Percentiles rank a stretch among this genome's conserved stretches.
Conservation (phyloP, 2,797 vertebrate genomes). For the Coilia nasus region DNA sequence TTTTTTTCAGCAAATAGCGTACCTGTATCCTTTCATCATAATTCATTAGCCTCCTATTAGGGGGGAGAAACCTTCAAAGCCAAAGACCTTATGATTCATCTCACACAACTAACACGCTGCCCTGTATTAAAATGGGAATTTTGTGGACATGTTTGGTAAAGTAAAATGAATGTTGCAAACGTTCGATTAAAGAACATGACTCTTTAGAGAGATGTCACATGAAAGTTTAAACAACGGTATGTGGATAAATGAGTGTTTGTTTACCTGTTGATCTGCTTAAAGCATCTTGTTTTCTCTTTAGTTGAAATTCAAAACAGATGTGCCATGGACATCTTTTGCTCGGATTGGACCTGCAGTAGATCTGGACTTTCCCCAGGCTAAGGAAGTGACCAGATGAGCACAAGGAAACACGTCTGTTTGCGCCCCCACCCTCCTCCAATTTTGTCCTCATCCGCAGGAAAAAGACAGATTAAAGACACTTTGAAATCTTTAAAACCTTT, state of each 20-base stretch:
- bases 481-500: slow-evolving; percentile 69
- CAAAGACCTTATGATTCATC: neutral
- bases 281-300: slow-evolving; percentile 28
- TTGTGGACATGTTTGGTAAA: neutral
- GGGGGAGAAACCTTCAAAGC: slow-evolving; percentile 18
- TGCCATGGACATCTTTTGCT: slow-evolving; percentile 54
- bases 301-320: slow-evolving; percentile 45
- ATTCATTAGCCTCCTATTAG: slow-evolving; percentile 19
- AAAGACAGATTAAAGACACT: slow-evolving; percentile 70
- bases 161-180: slow-evolving; percentile 9
- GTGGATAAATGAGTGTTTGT: slow-evolving; percentile 10
- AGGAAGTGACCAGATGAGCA: slow-evolving; percentile 16
- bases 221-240: neutral
- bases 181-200: neutral
- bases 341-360: slow-evolving; percentile 47
- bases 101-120: neutral
- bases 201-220: neutral
- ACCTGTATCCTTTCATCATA: slow-evolving; percentile 27
- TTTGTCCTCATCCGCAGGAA: slow-evolving; percentile 60
- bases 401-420: slow-evolving; percentile 25
- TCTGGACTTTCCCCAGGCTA: slow-evolving; percentile 37
- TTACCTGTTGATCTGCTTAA: slow-evolving; percentile 30
- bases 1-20: slow-evolving; percentile 11
- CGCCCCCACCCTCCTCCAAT: slow-evolving; percentile 33
- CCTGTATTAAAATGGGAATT: neutral